These are phyloP conservation scores for Mormyrus proboscirostris DNA, from an alignment of 2,797 vertebrate species.

Conservation along the genomic window DNA sequence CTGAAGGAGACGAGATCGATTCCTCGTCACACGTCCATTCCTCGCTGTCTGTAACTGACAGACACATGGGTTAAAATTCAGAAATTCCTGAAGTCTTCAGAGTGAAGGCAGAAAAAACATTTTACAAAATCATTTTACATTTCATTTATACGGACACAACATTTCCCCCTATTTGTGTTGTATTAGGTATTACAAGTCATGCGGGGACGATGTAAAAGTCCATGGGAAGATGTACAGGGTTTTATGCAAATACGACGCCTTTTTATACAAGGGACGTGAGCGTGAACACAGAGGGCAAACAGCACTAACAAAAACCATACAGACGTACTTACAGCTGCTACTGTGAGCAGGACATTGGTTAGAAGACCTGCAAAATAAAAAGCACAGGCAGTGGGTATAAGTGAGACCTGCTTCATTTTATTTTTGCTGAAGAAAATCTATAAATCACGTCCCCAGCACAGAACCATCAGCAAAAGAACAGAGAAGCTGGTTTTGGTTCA, in stretches of 20 bases:
- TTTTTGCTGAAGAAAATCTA: neutral
- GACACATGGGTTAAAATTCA: neutral
- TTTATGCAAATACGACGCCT: neutral
- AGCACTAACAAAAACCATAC: neutral
- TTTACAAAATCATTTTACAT: neutral
- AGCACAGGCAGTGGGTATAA: neutral
- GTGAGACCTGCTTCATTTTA: neutral
- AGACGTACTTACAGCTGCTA: conserved; percentile 58
- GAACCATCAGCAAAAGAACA: neutral
- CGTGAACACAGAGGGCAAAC: neutral
- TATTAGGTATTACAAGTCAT: neutral
- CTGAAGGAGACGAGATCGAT: conserved; percentile 38
- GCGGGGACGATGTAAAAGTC: neutral
- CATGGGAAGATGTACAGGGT: neutral
- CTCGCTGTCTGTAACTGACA: conserved; percentile 64
- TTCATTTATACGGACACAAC: neutral
- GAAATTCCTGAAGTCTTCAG: neutral
- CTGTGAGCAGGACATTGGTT: conserved; percentile 39
- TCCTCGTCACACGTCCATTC: conserved; percentile 66
- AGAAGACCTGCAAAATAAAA: conserved; percentile 42
- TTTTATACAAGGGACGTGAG: neutral
- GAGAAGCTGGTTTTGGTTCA: neutral
- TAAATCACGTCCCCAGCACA: neutral
- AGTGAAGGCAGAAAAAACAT: neutral
- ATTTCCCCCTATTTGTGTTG: neutral